Percentiles rank a stretch among this genome's conserved stretches.
Conservation (phyloP, 2,113 vertebrate genomes). For the Psilopsiagon aymara region DNA sequence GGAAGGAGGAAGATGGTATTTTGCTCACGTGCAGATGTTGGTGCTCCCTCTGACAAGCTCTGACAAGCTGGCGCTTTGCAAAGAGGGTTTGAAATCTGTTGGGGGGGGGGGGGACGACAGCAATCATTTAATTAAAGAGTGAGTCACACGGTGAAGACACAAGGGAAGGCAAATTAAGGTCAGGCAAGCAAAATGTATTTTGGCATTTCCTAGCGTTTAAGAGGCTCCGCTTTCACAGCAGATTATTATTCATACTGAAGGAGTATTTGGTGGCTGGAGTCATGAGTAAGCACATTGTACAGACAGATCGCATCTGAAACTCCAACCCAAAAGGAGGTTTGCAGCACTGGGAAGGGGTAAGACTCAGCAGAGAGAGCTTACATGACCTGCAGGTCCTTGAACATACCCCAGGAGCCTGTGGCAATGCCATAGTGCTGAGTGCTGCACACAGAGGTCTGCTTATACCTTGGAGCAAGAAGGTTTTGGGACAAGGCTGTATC, state of each 20-base stretch:
- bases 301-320: not conserved
- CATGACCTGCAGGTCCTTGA: not conserved
- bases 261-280: not conserved
- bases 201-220: constrained; percentile 5
- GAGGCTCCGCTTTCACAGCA: not conserved
- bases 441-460: not conserved
- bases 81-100: not conserved
- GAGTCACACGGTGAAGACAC: not conserved
- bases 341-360: not conserved
- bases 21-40: not conserved
- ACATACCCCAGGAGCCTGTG: fast-evolving
- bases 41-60: not conserved
- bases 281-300: not conserved
- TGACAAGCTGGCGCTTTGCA: constrained; percentile 16
- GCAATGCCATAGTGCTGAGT: fast-evolving
- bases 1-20: not conserved
- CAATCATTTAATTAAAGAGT: constrained; percentile 61
- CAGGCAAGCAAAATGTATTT: constrained; percentile 35
- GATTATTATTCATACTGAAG: not conserved
- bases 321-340: not conserved
- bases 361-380: not conserved
- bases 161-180: constrained; percentile 52
- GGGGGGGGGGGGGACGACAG: not conserved
- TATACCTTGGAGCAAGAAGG: not conserved
- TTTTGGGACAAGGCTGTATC: not conserved